Base-by-base conservation (phyloP, 2,797 vertebrate genomes). In the Adelosebastes latens region DNA sequence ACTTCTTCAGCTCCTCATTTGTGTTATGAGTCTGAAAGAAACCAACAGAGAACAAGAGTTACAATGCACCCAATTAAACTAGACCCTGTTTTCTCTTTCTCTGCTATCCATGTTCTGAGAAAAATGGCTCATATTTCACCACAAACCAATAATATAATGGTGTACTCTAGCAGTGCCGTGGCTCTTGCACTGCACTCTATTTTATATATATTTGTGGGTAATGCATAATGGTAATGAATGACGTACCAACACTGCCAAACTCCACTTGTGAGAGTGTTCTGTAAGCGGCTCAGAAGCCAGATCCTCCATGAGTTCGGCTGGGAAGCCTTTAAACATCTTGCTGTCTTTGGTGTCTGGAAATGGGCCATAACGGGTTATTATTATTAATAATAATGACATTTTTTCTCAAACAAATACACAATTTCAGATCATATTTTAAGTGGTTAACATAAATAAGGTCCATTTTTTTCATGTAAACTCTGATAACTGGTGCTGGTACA, bases 261-360 rank as follows among this genome's bases (percentile, higher is more conserved):
- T 98, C 96, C 96, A 98, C 16, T 24, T 18, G 85, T 99, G 98
- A 34, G 96, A 96, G 93, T 99, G 97, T 58, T 95, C 96, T 0
- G 98, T 97, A 74, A 99, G 82, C 0, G 96, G 93, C 68, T 98
- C 94, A 1, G 87, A 77, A 8, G 95, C 93, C 79, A 99, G 82
- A 0, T 93, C 92, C 0, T 87, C 22, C 78, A 98, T 85, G 4
- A 99, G 80, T 2, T 97, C 94, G 39, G 72, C 74, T 20, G 98
- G 97, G 81, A 99, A 96, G 61, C 88, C 93, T 73, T 65, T 85
- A 83, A 99, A 99, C 92, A 99, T 88, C 83, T 93, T 95, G 90
- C 97, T 96, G 20, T 56, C 18, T 25, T 83, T 87, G 34, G 79
- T 75, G 78, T 90, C 98, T 99, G 86, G 52, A 81, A 77, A 80